These are phyloP conservation scores for Cremastinae sp. DNA, from an alignment of 2,888 invertebrate species.

Conservation along the genomic window DNA sequence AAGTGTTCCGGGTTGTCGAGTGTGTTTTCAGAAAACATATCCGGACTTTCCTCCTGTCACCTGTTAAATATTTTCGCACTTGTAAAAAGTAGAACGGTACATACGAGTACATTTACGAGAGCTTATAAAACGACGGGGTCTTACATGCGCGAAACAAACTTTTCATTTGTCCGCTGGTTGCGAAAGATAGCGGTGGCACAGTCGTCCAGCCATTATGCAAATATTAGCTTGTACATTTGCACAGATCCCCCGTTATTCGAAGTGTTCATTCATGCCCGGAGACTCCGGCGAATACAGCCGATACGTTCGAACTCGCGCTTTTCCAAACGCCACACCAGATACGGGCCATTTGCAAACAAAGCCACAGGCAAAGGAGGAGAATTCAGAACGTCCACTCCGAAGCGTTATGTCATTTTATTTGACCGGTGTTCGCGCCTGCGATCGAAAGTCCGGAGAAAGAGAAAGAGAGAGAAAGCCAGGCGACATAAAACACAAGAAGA, in stretches of 20 bases:
- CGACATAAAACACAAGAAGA: conserved; percentile 16
- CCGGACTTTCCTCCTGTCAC: conserved; percentile 26
- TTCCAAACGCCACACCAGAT: background rate
- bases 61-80: conserved; percentile 19
- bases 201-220: conserved; percentile 52
- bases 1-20: conserved; percentile 33
- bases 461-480: conserved; percentile 31
- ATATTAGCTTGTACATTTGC: conserved; percentile 41
- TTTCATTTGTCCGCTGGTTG: conserved; percentile 38
- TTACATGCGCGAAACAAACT: conserved; percentile 54
- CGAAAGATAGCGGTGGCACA: conserved; percentile 42
- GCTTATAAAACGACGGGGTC: conserved; percentile 39
- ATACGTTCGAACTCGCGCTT: conserved; percentile 13
- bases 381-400: background rate
- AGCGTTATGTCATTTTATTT: background rate
- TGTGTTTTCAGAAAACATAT: conserved; percentile 18
- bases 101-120: conserved; percentile 24
- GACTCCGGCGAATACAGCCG: conserved; percentile 9
- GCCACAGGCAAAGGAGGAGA: background rate
- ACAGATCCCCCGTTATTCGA: background rate
- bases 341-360: background rate
- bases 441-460: conserved; percentile 30
- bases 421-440: background rate
- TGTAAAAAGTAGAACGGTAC: conserved; percentile 26
- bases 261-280: conserved; percentile 49